Conservation (phyloP, 2,888 invertebrate genomes). For the Poecilus cupreus region DNA sequence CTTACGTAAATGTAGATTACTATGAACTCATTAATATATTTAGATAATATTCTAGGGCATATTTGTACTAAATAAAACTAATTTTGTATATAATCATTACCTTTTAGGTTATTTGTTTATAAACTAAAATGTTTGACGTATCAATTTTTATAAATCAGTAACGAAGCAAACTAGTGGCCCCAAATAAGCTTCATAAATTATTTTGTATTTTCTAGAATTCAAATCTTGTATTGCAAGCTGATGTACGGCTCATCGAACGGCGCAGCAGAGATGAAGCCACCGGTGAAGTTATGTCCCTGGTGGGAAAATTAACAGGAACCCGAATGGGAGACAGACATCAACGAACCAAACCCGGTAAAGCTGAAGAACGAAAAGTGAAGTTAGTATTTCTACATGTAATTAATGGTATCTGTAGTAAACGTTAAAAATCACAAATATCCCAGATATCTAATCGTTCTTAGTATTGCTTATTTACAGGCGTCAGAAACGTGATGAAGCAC, state of each 20-base stretch:
- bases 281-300: constrained; percentile 97
- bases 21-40: constrained; percentile 7
- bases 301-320: constrained; percentile 91
- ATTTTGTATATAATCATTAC: constrained; percentile 33
- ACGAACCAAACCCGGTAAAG: constrained; percentile 93
- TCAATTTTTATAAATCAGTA: too few relatives aligned
- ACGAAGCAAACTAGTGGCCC: neutral
- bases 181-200: neutral
- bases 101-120: constrained; percentile 64
- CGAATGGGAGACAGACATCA: constrained; percentile 98
- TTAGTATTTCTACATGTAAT: constrained; percentile 71
- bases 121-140: neutral
- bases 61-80: too few relatives aligned
- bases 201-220: constrained; percentile 91
- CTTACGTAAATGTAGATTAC: constrained; percentile 37
- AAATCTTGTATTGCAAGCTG: constrained; percentile 99
- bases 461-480: constrained; percentile 74
- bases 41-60: neutral
- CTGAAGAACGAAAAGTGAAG: constrained; percentile 95
- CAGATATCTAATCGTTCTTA: too few relatives aligned
- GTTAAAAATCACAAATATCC: too few relatives aligned
- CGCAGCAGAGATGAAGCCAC: constrained; percentile 99
- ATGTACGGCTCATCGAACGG: constrained; percentile 96
- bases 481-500: constrained; percentile 93
- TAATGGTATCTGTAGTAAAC: too few relatives aligned